Conservation (phyloP, 1,140 invertebrate species). For the Steinernema khuongi region DNA sequence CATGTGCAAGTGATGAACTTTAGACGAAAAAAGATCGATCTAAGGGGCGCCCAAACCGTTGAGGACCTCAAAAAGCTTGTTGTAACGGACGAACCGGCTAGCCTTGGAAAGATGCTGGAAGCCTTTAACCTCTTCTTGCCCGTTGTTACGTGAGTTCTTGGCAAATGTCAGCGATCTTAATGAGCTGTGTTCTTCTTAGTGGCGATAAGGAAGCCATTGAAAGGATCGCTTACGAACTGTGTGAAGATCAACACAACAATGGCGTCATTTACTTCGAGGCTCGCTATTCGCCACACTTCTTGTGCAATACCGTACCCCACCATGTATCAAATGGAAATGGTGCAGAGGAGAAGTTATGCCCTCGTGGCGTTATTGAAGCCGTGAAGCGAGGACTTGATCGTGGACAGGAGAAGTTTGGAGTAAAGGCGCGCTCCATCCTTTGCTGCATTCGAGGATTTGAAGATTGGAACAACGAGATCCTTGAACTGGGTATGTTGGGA, state of each 20-base stretch:
- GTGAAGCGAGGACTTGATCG: constrained; percentile 30
- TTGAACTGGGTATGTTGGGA: constrained; percentile 63
- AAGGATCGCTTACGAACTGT: not conserved
- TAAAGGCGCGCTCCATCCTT: constrained; percentile 63
- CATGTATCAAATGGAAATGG: not conserved
- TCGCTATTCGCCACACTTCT: constrained; percentile 60
- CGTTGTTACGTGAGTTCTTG: constrained; percentile 58
- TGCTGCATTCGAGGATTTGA: constrained; percentile 50
- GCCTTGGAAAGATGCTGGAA: constrained; percentile 58
- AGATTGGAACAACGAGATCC: constrained; percentile 62
- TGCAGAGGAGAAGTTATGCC: not conserved
- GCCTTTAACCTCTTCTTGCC: constrained; percentile 62
- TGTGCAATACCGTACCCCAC: constrained; percentile 22
- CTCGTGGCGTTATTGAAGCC: not conserved
- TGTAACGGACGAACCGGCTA: constrained; percentile 48
- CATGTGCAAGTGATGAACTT: constrained; percentile 18
- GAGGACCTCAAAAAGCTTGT: constrained; percentile 56
- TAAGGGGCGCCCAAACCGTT: constrained; percentile 52
- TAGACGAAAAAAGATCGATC: constrained; percentile 43
- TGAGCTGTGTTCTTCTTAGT: constrained; percentile 17
- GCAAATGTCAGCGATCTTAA: constrained; percentile 31
- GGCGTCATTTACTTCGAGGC: not conserved
- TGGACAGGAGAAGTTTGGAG: constrained; percentile 63
- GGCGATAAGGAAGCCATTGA: not conserved
- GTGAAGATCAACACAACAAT: not conserved